Base-by-base conservation (phyloP, 1,140 invertebrate genomes). In the Drosophila rhopaloa region DNA sequence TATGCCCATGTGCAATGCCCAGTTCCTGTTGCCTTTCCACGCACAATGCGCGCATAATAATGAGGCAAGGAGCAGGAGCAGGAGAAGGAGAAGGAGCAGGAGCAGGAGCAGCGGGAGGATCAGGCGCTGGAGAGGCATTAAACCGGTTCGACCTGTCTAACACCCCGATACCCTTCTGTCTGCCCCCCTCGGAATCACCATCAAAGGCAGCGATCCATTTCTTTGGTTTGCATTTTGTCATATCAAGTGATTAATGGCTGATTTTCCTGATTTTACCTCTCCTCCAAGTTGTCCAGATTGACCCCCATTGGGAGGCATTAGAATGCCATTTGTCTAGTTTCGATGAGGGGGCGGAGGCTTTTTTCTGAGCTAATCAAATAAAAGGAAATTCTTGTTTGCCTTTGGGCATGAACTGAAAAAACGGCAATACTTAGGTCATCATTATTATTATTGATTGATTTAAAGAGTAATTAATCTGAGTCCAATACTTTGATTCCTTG, bases 41-140 rank as follows among this genome's bases (percentile, higher is more conserved):
- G 83, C 83, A 89, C 84, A 89, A 89, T 84, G 80, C 84, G 80
- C 84, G 84, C 84, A 88, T 89, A 89, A 89, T 89, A 89, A 89
- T 89, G 84, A 51, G 48, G 24, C 47, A 13, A 27, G 5, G 13
- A 2, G 19, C 46, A 82, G 73, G 60, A 62, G 37, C 37, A n/a
- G 37, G 10, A 46, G 16, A 16, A 16, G 16, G 16, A 16, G 16
- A 44, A 50, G 37, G 24, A n/a, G 62, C 16, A 57, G 37, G 24
- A n/a, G 62, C 16, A 57, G 56, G n/a, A 57, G 60, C 43, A 57
- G 19, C 14, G 16, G 46, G 27, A 67, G 53, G 51, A 66, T 38
- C 37, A 60, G 62, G 74, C 59, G 74, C 48, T 76, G 73, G 48
- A 59, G 72, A 62, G 58, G 47, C 81, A 56, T 24, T 66, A 84